These are phyloP conservation scores for Monarcha castaneiventris DNA, from an alignment of 2,113 vertebrate genomes.

Conservation along the genomic window DNA sequence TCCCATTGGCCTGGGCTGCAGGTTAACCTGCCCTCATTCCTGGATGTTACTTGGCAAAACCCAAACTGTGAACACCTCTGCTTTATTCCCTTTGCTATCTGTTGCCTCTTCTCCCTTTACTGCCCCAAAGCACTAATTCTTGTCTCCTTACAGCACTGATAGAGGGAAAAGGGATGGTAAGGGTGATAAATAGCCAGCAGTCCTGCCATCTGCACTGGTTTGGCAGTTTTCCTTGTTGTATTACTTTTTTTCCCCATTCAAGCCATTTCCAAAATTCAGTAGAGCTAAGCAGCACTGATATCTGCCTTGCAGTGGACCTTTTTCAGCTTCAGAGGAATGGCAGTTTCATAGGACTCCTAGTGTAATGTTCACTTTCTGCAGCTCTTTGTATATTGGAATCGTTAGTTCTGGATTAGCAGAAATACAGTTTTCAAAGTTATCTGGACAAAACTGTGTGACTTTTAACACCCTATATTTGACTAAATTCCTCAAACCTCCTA, in stretches of 20 bases:
- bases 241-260: not conserved
- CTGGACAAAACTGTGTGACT: not conserved
- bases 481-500: not conserved
- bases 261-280: not conserved
- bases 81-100: not conserved
- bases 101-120: not conserved
- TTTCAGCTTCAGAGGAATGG: not conserved
- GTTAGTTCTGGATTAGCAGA: not conserved
- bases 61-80: not conserved
- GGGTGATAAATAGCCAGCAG: not conserved
- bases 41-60: not conserved
- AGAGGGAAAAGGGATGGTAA: not conserved
- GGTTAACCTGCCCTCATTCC: not conserved
- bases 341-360: not conserved
- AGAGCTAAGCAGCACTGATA: not conserved
- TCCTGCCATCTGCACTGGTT: not conserved
- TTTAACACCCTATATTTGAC: not conserved
- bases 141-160: not conserved
- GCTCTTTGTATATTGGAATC: not conserved
- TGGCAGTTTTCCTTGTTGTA: not conserved
- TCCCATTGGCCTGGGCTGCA: not conserved
- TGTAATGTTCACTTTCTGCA: not conserved
- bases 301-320: not conserved
- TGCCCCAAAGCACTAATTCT: not conserved
- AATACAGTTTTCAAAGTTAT: conserved; percentile 1